Evolutionary conservation across 2,797 vertebrate genomes (phyloP).

Genomic region (Discoglossus pictus): DNA sequence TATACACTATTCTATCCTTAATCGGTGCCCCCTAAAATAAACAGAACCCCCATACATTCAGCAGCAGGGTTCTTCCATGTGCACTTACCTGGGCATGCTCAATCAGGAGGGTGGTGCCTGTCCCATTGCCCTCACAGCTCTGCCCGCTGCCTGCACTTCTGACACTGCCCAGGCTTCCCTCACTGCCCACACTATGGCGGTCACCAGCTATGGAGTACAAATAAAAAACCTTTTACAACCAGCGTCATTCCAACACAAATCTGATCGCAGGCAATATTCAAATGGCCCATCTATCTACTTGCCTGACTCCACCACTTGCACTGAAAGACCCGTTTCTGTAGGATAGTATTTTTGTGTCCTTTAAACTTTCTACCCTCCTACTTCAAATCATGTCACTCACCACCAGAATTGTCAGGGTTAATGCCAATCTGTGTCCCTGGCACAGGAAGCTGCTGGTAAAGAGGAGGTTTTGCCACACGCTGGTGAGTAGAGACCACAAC

Average conservation of each 20-base stretch:
- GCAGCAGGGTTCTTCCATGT: too few relatives aligned
- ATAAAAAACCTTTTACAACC: too few relatives aligned
- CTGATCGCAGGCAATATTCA: too few relatives aligned
- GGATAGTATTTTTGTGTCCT: too few relatives aligned
- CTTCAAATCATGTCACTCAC: too few relatives aligned
- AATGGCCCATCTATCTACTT: too few relatives aligned
- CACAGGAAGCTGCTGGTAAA: not conserved
- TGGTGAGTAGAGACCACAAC: constrained; percentile 75
- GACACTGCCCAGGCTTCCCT: constrained; percentile 89
- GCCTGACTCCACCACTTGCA: too few relatives aligned
- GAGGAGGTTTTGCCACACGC: constrained; percentile 19
- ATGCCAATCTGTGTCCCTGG: not conserved
- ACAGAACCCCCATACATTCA: not conserved
- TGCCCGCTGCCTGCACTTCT: constrained; percentile 95
- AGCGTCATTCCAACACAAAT: too few relatives aligned
- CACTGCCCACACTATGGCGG: constrained; percentile 89
- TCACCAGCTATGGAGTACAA: constrained; percentile 74
- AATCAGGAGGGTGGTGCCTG: constrained; percentile 66
- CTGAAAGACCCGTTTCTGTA: too few relatives aligned
- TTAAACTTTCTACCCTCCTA: too few relatives aligned
- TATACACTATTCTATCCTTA: too few relatives aligned
- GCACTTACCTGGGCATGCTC: constrained; percentile 71
- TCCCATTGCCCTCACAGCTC: constrained; percentile 86
- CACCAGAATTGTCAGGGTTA: constrained; percentile 21
- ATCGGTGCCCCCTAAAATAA: too few relatives aligned